Evolutionary conservation across 2,113 vertebrate genomes (phyloP), one percentile per base, ranked within the genome.

Genomic region (human): DNA sequence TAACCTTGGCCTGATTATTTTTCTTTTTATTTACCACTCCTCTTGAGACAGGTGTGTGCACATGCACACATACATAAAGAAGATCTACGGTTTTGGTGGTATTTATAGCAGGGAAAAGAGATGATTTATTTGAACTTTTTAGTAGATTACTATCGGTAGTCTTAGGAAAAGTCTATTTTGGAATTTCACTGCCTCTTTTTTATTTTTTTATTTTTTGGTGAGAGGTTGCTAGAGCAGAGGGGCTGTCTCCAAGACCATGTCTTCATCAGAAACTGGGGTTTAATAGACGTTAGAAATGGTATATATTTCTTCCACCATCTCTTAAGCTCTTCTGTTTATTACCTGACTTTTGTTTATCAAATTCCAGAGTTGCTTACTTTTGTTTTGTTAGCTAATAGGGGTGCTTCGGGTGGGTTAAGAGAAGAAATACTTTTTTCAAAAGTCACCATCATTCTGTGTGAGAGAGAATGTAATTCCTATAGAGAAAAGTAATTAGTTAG

Each of bases 361-460:
- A 72, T 45, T 25, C 13, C 80, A 93, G 81, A 16, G 50, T 72
- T 0, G 0, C 91, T 27, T 98, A 12, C 11, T 96, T 59, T 98
- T 1, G 9, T 89, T 61, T 79, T 81, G 35, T 79, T 94, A 92
- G 78, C n/a, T 72, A 93, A 52, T 68, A 45, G 38, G 50, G n/a
- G 32, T 96, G 20, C 89, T 98, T 86, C 57, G 82, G 25, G 92
- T 83, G 79, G 87, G 87, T 40, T 85, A 93, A 96, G 59, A 94
- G 48, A 93, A 84, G 59, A 97, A 96, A 96, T 93, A 13, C 1
- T 64, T 91, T 52, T 87, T n/a, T 9, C 32, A 70, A 82, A 95
- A 76, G 18, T 73, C n/a, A 30, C 35, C 20, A 27, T 84, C 16
- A 23, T 7, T 80, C 2, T 78, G 16, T 86, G 23, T 87, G 68